Evolutionary conservation across 2,888 invertebrate species (phyloP).

Genomic region (Drosophila cognata): DNA sequence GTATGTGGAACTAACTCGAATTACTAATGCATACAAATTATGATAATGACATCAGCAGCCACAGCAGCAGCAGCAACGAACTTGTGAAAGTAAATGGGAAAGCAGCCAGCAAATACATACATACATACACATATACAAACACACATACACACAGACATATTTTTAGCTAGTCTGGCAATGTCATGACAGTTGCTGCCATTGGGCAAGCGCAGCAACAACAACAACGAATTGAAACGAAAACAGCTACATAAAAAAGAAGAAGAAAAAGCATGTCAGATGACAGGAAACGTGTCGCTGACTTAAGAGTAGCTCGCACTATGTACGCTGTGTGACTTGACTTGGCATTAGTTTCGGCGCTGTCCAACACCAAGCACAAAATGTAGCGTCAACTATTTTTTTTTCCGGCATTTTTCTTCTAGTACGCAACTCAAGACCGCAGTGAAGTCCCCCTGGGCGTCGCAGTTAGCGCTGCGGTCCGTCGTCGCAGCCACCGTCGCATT

Average conservation of each 20-base stretch:
- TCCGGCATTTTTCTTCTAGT: constrained; percentile 70
- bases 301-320: constrained; percentile 11
- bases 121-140: neutral
- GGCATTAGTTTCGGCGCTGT: constrained; percentile 67
- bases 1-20: constrained; percentile 49
- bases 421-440: constrained; percentile 52
- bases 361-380: constrained; percentile 44
- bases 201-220: constrained; percentile 22
- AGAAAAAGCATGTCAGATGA: constrained; percentile 48
- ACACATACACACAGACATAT: neutral
- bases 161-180: constrained; percentile 44
- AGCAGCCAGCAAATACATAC: constrained; percentile 31
- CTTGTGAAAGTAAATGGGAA: constrained; percentile 70
- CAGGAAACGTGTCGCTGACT: constrained; percentile 71
- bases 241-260: constrained; percentile 40
- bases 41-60: constrained; percentile 73
- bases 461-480: constrained; percentile 18
- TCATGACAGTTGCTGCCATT: constrained; percentile 53
- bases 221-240: constrained; percentile 33
- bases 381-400: constrained; percentile 58
- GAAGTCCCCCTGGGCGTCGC: constrained; percentile 5
- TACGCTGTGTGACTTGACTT: constrained; percentile 50
- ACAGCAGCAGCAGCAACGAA: constrained; percentile 29
- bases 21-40: constrained; percentile 75
- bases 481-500: constrained; percentile 20